Evolutionary conservation across 2,113 vertebrate species (phyloP).

Genomic region (Xenopus borealis): DNA sequence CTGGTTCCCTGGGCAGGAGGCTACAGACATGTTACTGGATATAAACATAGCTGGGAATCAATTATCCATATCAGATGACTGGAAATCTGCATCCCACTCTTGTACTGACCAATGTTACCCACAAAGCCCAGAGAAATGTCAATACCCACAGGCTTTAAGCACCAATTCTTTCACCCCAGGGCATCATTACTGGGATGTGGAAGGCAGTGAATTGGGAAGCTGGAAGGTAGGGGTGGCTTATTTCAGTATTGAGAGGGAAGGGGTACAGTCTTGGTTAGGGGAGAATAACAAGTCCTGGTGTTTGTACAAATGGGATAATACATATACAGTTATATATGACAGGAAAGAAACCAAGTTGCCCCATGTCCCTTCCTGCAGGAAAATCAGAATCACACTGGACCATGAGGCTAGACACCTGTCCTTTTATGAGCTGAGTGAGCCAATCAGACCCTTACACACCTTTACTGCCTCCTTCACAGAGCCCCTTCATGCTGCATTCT

Average conservation of each 20-base stretch:
- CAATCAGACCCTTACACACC: conserved; percentile 2
- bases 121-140: not conserved
- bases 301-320: not conserved
- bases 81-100: not conserved
- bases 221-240: not conserved
- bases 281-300: not conserved
- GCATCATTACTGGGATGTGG: conserved; percentile 17
- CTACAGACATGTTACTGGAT: not conserved
- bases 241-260: not conserved
- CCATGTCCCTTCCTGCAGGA: not conserved
- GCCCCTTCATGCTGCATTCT: not conserved
- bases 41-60: not conserved
- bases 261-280: not conserved
- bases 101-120: not conserved
- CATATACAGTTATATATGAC: not conserved
- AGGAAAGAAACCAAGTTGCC: not conserved
- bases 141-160: conserved; percentile 3
- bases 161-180: not conserved
- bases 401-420: not conserved
- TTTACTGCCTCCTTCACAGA: not conserved
- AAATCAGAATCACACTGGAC: not conserved
- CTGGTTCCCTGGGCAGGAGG: not conserved
- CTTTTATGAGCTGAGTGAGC: conserved; percentile 3
- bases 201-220: conserved; percentile 1
- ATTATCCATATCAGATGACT: not conserved